Conservation (phyloP, 2,113 vertebrate species). For the Serilophus lunatus region DNA sequence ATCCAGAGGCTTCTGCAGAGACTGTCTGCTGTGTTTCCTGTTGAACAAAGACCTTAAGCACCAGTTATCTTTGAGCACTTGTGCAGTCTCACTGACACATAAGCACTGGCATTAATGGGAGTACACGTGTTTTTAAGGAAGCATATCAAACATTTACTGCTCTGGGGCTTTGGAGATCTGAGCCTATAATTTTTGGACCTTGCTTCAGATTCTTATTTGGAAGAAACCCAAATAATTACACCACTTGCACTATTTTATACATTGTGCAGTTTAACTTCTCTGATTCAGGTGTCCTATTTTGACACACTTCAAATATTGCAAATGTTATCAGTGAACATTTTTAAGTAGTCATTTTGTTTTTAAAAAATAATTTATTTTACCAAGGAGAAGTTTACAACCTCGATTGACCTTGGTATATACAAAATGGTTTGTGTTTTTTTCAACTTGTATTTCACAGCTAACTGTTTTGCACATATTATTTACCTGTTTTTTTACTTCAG, state of each 20-base stretch:
- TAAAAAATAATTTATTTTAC: neutral
- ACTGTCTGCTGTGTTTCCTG: neutral
- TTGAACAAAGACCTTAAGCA: neutral
- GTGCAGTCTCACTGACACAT: neutral
- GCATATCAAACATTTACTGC: neutral
- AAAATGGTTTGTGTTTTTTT: neutral
- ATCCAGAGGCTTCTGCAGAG: neutral
- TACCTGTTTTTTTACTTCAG: slow-evolving; percentile 51
- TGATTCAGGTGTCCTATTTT: neutral
- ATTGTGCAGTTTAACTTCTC: neutral
- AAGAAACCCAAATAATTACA: neutral
- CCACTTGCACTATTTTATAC: neutral
- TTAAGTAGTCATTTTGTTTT: neutral
- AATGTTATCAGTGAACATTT: neutral
- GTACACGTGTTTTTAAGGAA: neutral
- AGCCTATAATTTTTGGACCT: neutral
- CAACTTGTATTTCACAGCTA: neutral
- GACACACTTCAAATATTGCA: neutral
- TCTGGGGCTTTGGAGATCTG: neutral
- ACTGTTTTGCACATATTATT: neutral
- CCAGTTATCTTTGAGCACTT: neutral
- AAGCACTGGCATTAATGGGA: neutral
- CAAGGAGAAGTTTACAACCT: neutral
- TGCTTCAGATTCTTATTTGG: neutral
- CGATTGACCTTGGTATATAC: neutral